Percentiles rank a stretch among this genome's conserved stretches.
Conservation (phyloP, 1,140 invertebrate genomes). For the Drosophila ironensis region DNA sequence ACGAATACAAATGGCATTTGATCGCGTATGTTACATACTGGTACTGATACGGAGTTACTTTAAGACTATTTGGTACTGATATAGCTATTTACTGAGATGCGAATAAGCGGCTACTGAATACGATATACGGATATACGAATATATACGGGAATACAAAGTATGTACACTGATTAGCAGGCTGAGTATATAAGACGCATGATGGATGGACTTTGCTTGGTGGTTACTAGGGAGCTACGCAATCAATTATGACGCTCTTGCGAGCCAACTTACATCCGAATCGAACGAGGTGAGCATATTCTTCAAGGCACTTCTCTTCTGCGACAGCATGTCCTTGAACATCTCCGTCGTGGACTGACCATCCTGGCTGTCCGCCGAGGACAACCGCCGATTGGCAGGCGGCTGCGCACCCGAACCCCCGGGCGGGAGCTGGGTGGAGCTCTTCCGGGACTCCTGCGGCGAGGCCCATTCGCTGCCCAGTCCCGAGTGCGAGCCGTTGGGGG, state of each 20-base stretch:
- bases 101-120: slow-evolving; percentile 23
- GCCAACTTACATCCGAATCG: slow-evolving; percentile 91
- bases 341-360: slow-evolving; percentile 90
- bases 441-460: slow-evolving; percentile 81
- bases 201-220: slow-evolving; percentile 48
- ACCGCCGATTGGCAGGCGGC: slow-evolving; percentile 33
- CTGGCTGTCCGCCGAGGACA: slow-evolving; percentile 81
- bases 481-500: slow-evolving; percentile 70
- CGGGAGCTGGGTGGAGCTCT: slow-evolving; percentile 72
- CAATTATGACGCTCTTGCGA: too few species aligned
- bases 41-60: neutral
- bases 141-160: slow-evolving; percentile 17
- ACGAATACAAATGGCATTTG: neutral
- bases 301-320: slow-evolving; percentile 92
- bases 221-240: neutral
- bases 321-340: slow-evolving; percentile 94
- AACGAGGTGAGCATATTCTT: slow-evolving; percentile 93
- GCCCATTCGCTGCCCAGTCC: slow-evolving; percentile 76
- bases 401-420: neutral
- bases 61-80: neutral
- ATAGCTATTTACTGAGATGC: slow-evolving; percentile 16
- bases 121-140: slow-evolving; percentile 19
- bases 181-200: slow-evolving; percentile 15
- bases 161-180: slow-evolving; percentile 10
- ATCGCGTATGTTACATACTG: slow-evolving; percentile 80